Evolutionary conservation across 1,140 invertebrate genomes (phyloP).

Genomic region (Phortica variegata): DNA sequence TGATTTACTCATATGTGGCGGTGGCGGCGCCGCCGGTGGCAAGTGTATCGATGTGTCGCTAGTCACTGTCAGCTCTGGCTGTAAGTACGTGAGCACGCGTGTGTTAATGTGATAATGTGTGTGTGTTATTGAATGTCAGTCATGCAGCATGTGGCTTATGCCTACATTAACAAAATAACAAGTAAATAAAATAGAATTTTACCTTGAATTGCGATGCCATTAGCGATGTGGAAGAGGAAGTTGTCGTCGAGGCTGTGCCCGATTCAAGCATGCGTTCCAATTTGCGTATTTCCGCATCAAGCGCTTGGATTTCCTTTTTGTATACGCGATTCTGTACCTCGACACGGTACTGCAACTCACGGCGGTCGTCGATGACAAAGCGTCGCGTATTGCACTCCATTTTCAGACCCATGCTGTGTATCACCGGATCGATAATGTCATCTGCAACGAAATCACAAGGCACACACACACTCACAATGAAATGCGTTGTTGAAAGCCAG

Average conservation of each 20-base stretch:
- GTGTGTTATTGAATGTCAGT: too few relatives aligned
- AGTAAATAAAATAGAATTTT: not conserved
- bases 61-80: slow-evolving; percentile 57
- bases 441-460: too few relatives aligned
- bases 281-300: slow-evolving; percentile 77
- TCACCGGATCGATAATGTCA: slow-evolving; percentile 75
- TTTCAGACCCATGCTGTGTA: slow-evolving; percentile 83
- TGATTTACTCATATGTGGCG: slow-evolving; percentile 23
- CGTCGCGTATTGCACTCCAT: slow-evolving; percentile 84
- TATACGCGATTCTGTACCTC: slow-evolving; percentile 91
- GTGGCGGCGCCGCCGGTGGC: slow-evolving; percentile 5
- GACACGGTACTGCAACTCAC: slow-evolving; percentile 80
- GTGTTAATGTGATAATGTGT: too few relatives aligned
- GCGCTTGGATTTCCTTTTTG: slow-evolving; percentile 75
- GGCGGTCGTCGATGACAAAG: slow-evolving; percentile 70
- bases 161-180: not conserved
- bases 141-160: not conserved
- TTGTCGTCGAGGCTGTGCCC: slow-evolving; percentile 59
- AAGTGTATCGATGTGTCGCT: slow-evolving; percentile 17
- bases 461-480: too few relatives aligned
- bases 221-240: slow-evolving; percentile 60
- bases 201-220: slow-evolving; percentile 59
- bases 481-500: not conserved
- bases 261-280: slow-evolving; percentile 70
- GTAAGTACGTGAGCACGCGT: too few relatives aligned